These are phyloP conservation scores for Urocitellus parryii DNA, from an alignment of 2,113 vertebrate species.

Conservation along the genomic window DNA sequence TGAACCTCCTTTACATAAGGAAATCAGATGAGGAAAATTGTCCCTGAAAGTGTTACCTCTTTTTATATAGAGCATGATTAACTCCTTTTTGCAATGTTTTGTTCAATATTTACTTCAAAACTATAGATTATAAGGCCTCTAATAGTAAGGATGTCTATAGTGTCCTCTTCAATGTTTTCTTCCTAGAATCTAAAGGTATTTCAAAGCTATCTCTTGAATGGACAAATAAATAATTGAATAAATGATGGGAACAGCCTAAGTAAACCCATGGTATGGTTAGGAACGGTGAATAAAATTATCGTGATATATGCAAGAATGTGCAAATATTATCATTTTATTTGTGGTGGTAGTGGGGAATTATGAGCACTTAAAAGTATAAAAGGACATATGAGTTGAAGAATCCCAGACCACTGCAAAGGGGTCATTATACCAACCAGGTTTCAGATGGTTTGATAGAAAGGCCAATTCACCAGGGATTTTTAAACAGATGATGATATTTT, in stretches of 20 bases:
- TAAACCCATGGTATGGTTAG: neutral
- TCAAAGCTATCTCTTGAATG: neutral
- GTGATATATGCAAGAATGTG: neutral
- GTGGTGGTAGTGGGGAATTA: neutral
- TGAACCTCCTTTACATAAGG: neutral
- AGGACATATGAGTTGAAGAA: neutral
- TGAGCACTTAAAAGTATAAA: neutral
- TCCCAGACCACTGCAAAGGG: neutral
- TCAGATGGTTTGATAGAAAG: neutral
- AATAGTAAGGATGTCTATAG: neutral
- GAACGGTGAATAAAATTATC: neutral
- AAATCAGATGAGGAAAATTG: neutral
- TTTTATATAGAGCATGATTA: too few relatives aligned
- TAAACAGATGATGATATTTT: neutral
- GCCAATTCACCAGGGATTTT: neutral
- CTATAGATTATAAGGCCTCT: neutral
- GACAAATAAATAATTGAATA: neutral
- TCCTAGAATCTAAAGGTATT: neutral
- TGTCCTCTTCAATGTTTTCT: neutral
- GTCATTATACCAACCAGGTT: neutral
- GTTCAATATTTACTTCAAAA: neutral
- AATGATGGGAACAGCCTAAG: neutral
- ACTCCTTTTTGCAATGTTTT: neutral
- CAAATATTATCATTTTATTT: neutral
- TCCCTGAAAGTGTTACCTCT: neutral